These are phyloP conservation scores for Jaculus jaculus DNA, from an alignment of 2,113 vertebrate genomes.

Conservation along the genomic window DNA sequence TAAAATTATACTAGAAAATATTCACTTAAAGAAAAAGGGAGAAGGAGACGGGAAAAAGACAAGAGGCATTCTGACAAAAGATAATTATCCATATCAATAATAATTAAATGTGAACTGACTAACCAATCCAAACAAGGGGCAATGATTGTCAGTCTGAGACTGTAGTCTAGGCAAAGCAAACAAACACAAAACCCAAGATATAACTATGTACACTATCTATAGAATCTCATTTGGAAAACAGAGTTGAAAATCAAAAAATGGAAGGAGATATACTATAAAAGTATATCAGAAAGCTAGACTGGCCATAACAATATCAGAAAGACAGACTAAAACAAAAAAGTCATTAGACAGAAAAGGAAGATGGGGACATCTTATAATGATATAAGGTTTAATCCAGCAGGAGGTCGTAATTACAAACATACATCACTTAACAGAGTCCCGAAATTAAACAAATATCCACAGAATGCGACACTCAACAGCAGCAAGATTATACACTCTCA, in stretches of 20 bases:
- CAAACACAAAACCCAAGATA: too few relatives aligned
- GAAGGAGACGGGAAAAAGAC: not conserved
- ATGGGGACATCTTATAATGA: not conserved
- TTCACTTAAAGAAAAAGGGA: not conserved
- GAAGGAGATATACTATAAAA: not conserved
- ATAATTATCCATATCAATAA: not conserved
- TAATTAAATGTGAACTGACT: not conserved
- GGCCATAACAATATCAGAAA: not conserved
- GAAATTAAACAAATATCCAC: not conserved
- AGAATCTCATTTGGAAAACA: not conserved
- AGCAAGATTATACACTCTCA: not conserved
- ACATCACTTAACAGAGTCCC: not conserved
- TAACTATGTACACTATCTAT: not conserved
- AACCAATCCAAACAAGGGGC: not conserved
- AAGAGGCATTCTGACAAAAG: not conserved
- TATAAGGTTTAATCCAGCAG: not conserved
- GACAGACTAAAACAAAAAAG: not conserved
- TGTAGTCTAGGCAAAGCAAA: too few relatives aligned
- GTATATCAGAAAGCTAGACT: not conserved
- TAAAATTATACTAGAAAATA: not conserved
- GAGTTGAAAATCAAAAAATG: not conserved
- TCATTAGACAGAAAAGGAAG: not conserved
- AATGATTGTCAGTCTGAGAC: not conserved
- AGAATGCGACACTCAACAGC: not conserved
- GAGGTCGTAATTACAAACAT: not conserved